These are phyloP conservation scores for Eristalinus sepulchralis DNA, from an alignment of 2,888 invertebrate species.

Conservation along the genomic window DNA sequence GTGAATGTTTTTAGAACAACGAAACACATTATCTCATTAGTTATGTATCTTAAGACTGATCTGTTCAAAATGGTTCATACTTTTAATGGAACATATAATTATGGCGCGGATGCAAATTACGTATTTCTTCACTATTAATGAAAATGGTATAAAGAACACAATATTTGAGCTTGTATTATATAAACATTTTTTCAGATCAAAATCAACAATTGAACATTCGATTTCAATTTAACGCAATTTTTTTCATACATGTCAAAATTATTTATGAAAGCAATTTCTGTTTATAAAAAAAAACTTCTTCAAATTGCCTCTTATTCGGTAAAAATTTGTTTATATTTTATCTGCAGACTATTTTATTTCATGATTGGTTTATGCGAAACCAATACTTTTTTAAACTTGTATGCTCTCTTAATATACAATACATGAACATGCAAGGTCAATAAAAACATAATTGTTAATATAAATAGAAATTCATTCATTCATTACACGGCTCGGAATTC, in stretches of 20 bases:
- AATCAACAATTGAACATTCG: background rate
- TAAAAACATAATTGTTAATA: background rate
- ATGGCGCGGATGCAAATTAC: background rate
- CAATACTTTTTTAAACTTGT: background rate
- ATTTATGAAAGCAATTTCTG: constrained; percentile 17
- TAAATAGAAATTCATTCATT: background rate
- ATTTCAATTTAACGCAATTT: background rate
- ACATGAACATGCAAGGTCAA: background rate
- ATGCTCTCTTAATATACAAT: background rate
- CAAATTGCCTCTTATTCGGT: background rate
- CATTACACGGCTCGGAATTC: too few species aligned
- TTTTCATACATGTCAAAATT: background rate
- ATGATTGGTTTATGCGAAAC: background rate
- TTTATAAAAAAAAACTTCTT: constrained; percentile 7
- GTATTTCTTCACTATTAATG: background rate
- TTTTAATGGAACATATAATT: constrained; percentile 24
- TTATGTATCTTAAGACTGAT: constrained; percentile 33
- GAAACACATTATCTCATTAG: constrained; percentile 36
- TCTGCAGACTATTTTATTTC: background rate
- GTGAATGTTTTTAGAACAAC: background rate
- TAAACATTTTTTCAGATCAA: too few species aligned
- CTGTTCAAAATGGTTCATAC: constrained; percentile 34
- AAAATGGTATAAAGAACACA: too few species aligned
- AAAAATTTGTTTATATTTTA: background rate
- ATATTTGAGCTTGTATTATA: too few species aligned